phyloP scores from a whole-genome alignment of 2,797 vertebrate species.

The Scyliorhinus canicula region DNA sequence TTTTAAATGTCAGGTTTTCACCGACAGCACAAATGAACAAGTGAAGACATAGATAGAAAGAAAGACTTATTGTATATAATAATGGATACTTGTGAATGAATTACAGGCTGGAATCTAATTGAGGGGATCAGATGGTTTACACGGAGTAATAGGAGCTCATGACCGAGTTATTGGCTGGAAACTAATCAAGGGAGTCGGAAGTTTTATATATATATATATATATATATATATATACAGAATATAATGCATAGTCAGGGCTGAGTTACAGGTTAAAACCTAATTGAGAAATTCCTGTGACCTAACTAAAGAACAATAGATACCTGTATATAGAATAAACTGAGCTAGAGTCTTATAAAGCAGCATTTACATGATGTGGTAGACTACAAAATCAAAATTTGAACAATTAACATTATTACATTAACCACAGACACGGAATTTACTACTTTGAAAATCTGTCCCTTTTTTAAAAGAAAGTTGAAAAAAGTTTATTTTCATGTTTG shows the following conservation, averaged over 20 bases:
- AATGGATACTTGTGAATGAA: not conserved
- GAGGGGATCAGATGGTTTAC: slow-evolving; percentile 18
- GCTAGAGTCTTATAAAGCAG: not conserved
- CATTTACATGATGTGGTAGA: not conserved
- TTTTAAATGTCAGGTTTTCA: not conserved
- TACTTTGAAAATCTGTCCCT: not conserved
- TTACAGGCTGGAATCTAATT: not conserved
- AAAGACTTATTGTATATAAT: not conserved
- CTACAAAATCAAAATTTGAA: not conserved
- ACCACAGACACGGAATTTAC: not conserved
- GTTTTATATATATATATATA: not conserved
- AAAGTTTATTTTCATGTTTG: not conserved
- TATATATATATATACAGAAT: not conserved
- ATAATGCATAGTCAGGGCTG: not conserved
- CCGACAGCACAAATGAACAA: not conserved
- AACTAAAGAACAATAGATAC: not conserved
- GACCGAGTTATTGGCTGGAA: not conserved
- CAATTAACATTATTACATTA: not conserved
- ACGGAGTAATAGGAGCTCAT: not conserved
- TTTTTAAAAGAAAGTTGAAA: too few relatives aligned
- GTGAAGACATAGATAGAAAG: not conserved
- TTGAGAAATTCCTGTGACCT: not conserved
- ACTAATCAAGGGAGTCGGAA: not conserved
- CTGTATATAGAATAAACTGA: not conserved
- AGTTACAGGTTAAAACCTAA: not conserved